Conservation (phyloP, 2,113 vertebrate species). For the Pantherophis guttatus region DNA sequence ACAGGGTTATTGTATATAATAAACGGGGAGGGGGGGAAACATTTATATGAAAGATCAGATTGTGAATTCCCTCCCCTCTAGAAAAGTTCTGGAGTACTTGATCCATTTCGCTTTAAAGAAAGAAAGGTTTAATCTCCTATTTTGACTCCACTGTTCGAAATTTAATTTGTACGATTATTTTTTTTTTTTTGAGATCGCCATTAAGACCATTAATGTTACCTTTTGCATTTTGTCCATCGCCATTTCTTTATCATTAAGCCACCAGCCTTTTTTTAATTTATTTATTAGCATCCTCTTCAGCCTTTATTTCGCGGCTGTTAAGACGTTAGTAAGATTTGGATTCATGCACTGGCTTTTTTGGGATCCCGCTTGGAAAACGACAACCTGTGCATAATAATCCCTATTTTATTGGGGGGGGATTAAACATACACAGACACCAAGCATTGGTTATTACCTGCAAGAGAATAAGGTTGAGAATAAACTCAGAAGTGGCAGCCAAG, state of each 20-base stretch:
- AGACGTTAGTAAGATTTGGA: neutral
- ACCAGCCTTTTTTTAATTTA: too few relatives aligned
- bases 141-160: neutral
- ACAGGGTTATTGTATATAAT: neutral
- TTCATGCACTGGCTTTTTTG: neutral
- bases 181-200: neutral
- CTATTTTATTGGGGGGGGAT: neutral
- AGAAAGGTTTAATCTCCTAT: neutral
- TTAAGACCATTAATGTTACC: neutral
- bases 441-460: neutral
- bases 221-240: neutral
- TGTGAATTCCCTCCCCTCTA: neutral
- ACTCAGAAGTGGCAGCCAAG: neutral
- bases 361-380: neutral
- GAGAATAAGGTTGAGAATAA: neutral
- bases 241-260: neutral
- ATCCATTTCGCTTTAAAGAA: neutral
- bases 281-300: too few relatives aligned
- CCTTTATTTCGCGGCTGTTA: neutral
- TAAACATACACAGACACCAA: neutral
- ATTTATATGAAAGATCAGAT: neutral
- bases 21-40: too few relatives aligned
- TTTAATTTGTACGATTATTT: neutral
- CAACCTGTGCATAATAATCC: neutral
- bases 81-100: neutral